Base-by-base conservation (phyloP, 1,140 invertebrate species). In the Drosophila simulans region DNA sequence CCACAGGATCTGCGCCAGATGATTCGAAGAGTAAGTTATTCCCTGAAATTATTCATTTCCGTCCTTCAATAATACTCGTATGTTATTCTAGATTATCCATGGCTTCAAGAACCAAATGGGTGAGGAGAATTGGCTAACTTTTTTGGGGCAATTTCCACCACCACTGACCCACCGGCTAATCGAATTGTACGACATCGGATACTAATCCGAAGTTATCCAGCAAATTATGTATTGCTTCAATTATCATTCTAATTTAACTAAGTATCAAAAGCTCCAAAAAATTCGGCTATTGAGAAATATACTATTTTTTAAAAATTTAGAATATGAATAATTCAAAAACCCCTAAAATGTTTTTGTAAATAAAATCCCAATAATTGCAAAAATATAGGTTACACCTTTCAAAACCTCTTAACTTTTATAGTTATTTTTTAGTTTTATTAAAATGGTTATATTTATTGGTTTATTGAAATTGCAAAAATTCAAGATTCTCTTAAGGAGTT, bases 91-190 rank as follows among this genome's bases (percentile, higher is more conserved):
- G 98, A 99, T 99, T 85, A 94, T 99, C 51, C 97, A 97, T 93
- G 97, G 97, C 49, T 99, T 99, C 93, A 99, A 99, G 94, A 96
- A 96, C 90, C 98, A 99, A 94, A 97, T 99, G 59, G 98, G 98
- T 63, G 97, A 98, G 80, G 98, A 98, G 91, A 98, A 98, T 93
- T 99, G 98, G 98, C 96, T 95, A 90, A 94, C 95, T 80, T 99
- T 99, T 94, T 96, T 97, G 49, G 97, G 98, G 90, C 98, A 99
- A 93, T 99, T 99, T 93, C 98, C 98, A 76, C 94, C 95, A 86
- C 97, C 97, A 86, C 94, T 99, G 56, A 96, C 95, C 84, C 97
- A 98, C 92, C 95, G 98, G 64, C 95, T 99, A 45, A 94, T 95
- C 68, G 94, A 94, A 79, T 95, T 97, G 93, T 98, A 98, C 93